phyloP scores from a whole-genome alignment of 2,113 vertebrate species.

The Accipiter cooperii region DNA sequence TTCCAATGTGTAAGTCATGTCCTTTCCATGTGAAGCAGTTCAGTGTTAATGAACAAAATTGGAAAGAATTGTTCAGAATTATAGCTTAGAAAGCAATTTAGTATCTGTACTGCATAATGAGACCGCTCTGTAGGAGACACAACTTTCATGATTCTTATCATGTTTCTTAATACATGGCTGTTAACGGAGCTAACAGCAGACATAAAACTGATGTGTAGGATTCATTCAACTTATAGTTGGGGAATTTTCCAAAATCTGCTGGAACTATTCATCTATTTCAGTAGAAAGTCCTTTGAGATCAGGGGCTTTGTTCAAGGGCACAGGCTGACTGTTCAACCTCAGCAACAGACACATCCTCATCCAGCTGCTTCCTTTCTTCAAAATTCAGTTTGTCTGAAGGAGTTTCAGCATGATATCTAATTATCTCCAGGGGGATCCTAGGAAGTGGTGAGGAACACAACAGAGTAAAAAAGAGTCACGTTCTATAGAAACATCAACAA shows the following conservation, averaged over 20 bases:
- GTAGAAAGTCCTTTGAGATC: background rate
- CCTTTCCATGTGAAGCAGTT: background rate
- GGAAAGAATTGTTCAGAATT: background rate
- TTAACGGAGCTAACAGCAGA: conserved; percentile 15
- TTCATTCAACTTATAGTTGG: background rate
- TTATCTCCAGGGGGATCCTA: conserved; percentile 36
- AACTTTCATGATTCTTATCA: background rate
- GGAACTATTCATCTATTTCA: conserved; percentile 14
- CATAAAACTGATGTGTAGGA: background rate
- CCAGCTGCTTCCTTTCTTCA: conserved; percentile 44
- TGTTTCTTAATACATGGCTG: background rate
- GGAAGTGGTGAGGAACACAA: conserved; percentile 13
- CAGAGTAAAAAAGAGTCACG: background rate
- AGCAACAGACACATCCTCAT: conserved; percentile 31
- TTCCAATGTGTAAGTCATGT: background rate
- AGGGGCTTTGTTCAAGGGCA: conserved; percentile 9
- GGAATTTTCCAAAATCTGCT: background rate
- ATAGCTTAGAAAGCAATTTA: background rate
- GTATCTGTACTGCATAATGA: background rate
- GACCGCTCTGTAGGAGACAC: background rate
- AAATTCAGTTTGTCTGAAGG: conserved; percentile 29
- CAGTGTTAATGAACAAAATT: background rate
- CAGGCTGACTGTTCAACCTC: conserved; percentile 31
- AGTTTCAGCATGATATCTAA: conserved; percentile 37
- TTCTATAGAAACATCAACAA: background rate